Base-by-base conservation (phyloP, 2,888 invertebrate genomes). In the Flexamia atlantica region DNA sequence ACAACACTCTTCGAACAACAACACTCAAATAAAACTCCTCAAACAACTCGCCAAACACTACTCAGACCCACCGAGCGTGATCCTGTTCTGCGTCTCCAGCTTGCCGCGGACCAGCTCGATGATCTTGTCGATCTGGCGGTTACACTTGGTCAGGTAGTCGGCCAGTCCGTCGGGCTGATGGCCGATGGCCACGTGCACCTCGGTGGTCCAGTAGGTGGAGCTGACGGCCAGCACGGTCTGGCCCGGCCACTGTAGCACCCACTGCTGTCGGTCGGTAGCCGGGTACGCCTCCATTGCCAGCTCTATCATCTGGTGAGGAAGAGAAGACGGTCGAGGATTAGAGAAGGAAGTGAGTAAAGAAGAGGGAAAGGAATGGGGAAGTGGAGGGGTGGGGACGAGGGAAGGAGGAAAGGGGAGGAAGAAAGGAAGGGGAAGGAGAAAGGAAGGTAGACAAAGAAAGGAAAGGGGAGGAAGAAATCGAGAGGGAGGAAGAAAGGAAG, bases 201-300 rank as follows among this genome's bases (percentile, higher is more conserved):
- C 96, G 0, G 93, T 91, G 0, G 98, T 98, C 98, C 98, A 98
- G 89, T 94, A 97, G 57, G 96, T 95, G 91, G 96, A 94, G 14
- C 95, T 94, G 83, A 95, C 95, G 88, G 96, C 95, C 90, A 98
- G 94, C 0, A 96, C 96, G 36, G 95, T 93, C 91, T 98, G 98
- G 0, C 98, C 98, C 0, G 98, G 98, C 98, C 98, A 98, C 64
- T 94, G 92, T 0, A 96, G 91, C 0, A 98, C 97, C 98, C 98
- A 98, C 30, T 92, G 90, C 32, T 95, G 93, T 83, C 98, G 92
- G 3, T 91, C 88, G 82, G 92, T 92, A 17, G 90, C 90, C 0
- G 92, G 90, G 90, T 97, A 98, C 86, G 95, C 95, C 53, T 93
- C 92, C 86, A 96, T 94, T 0, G 97, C 93, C 64, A 92, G 91